These are phyloP conservation scores for Hemicordylus capensis DNA, from an alignment of 2,113 vertebrate species.

Conservation along the genomic window DNA sequence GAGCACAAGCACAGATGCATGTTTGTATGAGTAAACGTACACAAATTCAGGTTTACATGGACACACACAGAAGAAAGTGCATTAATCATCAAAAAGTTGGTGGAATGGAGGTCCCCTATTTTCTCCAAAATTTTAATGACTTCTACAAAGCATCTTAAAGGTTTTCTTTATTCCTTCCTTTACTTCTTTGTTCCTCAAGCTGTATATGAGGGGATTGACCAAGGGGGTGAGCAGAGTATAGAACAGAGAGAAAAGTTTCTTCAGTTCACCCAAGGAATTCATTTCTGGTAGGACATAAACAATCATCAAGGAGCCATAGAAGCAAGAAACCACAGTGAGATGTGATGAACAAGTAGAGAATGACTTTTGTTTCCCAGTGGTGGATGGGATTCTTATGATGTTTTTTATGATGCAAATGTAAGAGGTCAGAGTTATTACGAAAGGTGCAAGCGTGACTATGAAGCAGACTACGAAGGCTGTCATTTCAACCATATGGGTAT, in stretches of 20 bases:
- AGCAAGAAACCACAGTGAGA: slow-evolving; percentile 7
- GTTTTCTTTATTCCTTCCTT: not conserved
- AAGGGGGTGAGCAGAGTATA: slow-evolving; percentile 19
- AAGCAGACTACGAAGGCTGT: not conserved
- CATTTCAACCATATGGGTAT: not conserved
- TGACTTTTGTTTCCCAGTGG: slow-evolving; percentile 12
- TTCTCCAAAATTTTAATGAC: not conserved
- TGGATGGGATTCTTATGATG: slow-evolving; percentile 20
- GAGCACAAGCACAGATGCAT: no score
- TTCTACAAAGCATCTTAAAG: not conserved
- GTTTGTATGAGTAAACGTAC: no score
- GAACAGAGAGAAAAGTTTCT: slow-evolving; percentile 16
- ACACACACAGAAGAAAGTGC: no score
- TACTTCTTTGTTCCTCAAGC: slow-evolving; percentile 14
- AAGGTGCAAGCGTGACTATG: not conserved
- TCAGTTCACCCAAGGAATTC: no score
- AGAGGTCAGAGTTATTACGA: not conserved
- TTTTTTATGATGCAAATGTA: slow-evolving; percentile 1
- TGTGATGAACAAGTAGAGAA: slow-evolving; percentile 27
- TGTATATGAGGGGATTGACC: slow-evolving; percentile 13
- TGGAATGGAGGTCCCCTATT: no score
- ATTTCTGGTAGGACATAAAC: not conserved
- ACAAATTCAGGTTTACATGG: no score
- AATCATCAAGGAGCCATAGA: slow-evolving; percentile 3
- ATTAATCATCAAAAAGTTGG: no score